Percentiles rank a stretch among this genome's conserved stretches.
Conservation (phyloP, 2,797 vertebrate genomes). For the Scomberomorus guttatus region DNA sequence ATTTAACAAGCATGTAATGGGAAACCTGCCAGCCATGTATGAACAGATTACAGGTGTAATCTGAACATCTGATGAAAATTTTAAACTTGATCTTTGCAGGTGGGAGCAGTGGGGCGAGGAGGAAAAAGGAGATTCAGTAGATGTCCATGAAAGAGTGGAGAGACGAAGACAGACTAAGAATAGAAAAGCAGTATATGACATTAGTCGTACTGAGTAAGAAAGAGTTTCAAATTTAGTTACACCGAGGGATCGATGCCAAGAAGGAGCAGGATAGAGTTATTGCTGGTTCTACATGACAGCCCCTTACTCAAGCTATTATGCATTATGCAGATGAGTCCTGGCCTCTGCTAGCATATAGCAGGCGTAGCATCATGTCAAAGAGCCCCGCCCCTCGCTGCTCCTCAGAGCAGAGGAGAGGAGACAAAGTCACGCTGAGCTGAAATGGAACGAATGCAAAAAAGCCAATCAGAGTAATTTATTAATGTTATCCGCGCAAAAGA, state of each 20-base stretch:
- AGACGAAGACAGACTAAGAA: slow-evolving; percentile 25
- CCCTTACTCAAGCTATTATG: slow-evolving; percentile 21
- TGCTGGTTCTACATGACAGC: slow-evolving; percentile 34
- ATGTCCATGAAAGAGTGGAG: background rate
- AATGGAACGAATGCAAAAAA: no score
- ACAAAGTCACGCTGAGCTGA: no score
- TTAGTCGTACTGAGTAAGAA: background rate
- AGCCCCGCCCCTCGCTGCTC: no score
- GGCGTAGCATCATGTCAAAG: background rate
- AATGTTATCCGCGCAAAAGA: no score
- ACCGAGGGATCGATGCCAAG: background rate
- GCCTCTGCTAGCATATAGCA: slow-evolving; percentile 1
- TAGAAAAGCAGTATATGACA: slow-evolving; percentile 2
- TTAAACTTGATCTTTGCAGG: slow-evolving; percentile 26
- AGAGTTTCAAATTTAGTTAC: slow-evolving; percentile 19
- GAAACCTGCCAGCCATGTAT: slow-evolving; percentile 8
- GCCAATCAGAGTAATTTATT: no score
- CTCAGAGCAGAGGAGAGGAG: no score
- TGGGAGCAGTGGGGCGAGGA: background rate
- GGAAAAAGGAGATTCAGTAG: background rate
- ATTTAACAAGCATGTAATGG: slow-evolving; percentile 33
- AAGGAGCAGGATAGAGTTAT: slow-evolving; percentile 19
- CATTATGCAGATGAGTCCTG: slow-evolving; percentile 35
- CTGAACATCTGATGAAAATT: slow-evolving; percentile 41
- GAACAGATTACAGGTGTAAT: slow-evolving; percentile 56